phyloP scores from a whole-genome alignment of 2,888 invertebrate genomes.

The Anthoptus insignis region DNA sequence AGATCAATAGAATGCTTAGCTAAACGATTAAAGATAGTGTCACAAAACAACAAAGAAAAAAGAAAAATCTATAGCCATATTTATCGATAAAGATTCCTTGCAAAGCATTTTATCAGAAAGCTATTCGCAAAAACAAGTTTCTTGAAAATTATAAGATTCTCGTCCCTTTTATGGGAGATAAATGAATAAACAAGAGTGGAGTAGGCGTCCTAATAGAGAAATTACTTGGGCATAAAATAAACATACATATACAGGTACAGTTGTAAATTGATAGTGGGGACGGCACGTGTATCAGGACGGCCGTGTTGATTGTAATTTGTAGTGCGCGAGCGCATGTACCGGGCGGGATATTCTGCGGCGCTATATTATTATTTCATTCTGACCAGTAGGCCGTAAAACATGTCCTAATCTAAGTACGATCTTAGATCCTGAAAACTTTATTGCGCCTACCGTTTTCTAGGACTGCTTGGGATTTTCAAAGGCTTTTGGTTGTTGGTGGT shows the following conservation, averaged over 20 bases:
- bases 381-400: slow-evolving; percentile 22
- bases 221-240: slow-evolving; percentile 80
- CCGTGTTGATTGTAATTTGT: slow-evolving; percentile 86
- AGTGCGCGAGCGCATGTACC: slow-evolving; percentile 76
- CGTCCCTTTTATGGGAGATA: slow-evolving; percentile 41
- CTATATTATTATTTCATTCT: slow-evolving; percentile 30
- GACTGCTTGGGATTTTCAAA: slow-evolving; percentile 16
- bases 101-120: slow-evolving; percentile 20
- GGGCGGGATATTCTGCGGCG: slow-evolving; percentile 64
- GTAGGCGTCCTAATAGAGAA: slow-evolving; percentile 78
- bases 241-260: slow-evolving; percentile 56
- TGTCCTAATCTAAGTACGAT: slow-evolving; percentile 30
- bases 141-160: slow-evolving; percentile 46
- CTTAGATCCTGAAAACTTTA: slow-evolving; percentile 29
- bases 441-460: slow-evolving; percentile 25
- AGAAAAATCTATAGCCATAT: slow-evolving; percentile 15
- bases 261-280: slow-evolving; percentile 78
- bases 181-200: slow-evolving; percentile 48
- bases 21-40: background rate
- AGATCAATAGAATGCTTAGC: background rate
- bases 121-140: slow-evolving; percentile 34
- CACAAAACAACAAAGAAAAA: background rate
- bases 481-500: background rate
- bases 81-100: slow-evolving; percentile 4
- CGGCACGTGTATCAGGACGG: slow-evolving; percentile 81